Evolutionary conservation across 2,888 invertebrate genomes (phyloP).

Genomic region (Cacoxenus indagator): DNA sequence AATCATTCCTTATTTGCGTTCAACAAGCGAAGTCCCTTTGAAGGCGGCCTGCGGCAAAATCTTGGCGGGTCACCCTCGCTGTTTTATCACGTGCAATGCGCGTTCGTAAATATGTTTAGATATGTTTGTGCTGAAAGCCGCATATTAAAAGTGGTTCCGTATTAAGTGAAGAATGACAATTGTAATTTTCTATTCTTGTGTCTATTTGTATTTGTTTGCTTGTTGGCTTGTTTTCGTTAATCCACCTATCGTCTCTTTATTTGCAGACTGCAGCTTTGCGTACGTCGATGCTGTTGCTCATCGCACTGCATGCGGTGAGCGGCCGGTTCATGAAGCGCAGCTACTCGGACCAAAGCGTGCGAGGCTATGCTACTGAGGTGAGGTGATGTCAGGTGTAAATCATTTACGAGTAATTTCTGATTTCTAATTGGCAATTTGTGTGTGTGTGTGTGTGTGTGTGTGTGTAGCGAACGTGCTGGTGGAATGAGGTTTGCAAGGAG

Average conservation of each 20-base stretch:
- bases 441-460: constrained; percentile 22
- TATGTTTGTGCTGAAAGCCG: neutral
- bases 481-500: constrained; percentile 94
- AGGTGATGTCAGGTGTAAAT: constrained; percentile 28
- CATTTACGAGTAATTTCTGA: neutral
- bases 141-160: neutral
- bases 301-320: constrained; percentile 29
- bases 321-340: constrained; percentile 76
- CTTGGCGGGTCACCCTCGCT: neutral
- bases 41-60: too few relatives aligned
- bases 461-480: constrained; percentile 89
- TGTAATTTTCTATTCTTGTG: neutral
- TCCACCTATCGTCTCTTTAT: neutral
- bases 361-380: constrained; percentile 88
- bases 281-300: constrained; percentile 35
- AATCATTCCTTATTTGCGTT: too few relatives aligned
- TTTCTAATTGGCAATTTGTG: neutral
- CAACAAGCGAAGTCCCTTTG: too few relatives aligned
- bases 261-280: neutral
- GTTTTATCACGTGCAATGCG: too few relatives aligned
- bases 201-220: neutral
- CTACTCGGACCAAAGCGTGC: constrained; percentile 85
- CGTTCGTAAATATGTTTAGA: neutral
- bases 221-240: constrained; percentile 6
- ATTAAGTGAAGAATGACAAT: constrained; percentile 1